phyloP scores from a whole-genome alignment of 1,140 invertebrate species.

The Asbolus verrucosus region DNA sequence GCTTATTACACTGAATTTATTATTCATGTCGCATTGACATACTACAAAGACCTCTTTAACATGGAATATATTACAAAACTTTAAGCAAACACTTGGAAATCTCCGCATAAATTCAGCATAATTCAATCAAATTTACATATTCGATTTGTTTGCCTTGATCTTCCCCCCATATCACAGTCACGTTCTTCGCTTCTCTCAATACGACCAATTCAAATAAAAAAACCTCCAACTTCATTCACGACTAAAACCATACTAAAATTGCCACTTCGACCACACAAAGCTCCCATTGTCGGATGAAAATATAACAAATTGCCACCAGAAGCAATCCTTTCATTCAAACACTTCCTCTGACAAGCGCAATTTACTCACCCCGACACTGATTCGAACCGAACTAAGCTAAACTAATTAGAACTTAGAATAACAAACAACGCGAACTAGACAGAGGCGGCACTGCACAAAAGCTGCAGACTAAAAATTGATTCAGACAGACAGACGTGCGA shows the following conservation, averaged over 20 bases:
- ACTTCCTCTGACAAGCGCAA: too few species aligned
- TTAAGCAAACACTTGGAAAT: conserved; percentile 35
- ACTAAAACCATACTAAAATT: not conserved
- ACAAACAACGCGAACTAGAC: too few species aligned
- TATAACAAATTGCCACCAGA: too few species aligned
- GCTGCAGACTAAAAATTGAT: too few species aligned
- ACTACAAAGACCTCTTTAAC: conserved; percentile 8
- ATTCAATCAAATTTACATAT: conserved; percentile 33
- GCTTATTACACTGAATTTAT: conserved; percentile 1
- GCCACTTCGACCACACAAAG: not conserved
- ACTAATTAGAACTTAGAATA: too few species aligned
- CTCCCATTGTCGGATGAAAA: too few species aligned
- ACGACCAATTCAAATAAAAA: not conserved
- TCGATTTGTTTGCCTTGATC: conserved; percentile 25
- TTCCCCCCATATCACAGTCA: not conserved
- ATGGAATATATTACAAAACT: conserved; percentile 33
- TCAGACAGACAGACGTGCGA: too few species aligned
- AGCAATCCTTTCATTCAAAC: too few species aligned
- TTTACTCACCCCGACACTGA: too few species aligned
- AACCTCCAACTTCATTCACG: not conserved
- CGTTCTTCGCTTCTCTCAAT: not conserved
- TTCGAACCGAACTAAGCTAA: too few species aligned
- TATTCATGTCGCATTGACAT: conserved; percentile 21
- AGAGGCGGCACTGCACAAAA: too few species aligned
- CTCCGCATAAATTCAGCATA: conserved; percentile 34